phyloP scores from a whole-genome alignment of 2,797 vertebrate genomes.

The Sitta carolinensis region DNA sequence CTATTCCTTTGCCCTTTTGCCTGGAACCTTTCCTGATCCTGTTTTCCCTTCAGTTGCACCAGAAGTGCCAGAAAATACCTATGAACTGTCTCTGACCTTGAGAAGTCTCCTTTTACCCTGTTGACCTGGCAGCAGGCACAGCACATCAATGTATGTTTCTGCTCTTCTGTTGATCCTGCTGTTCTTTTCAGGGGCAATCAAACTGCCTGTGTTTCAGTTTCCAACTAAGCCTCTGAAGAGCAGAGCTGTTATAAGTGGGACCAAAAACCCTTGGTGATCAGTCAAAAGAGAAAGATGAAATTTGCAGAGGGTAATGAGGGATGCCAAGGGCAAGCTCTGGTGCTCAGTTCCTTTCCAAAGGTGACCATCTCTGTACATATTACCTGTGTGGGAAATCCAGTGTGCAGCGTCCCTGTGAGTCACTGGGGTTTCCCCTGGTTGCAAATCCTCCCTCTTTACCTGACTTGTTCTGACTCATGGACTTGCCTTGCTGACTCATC shows the following conservation, averaged over 20 bases:
- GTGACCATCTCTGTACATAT: background rate
- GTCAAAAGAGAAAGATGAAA: background rate
- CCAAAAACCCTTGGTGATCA: background rate
- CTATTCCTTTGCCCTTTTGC: background rate
- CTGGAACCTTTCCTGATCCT: background rate
- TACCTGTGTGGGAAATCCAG: background rate
- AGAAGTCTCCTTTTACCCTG: background rate
- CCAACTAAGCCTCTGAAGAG: background rate
- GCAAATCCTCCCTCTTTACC: background rate
- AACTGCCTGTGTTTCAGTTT: background rate
- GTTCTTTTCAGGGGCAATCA: background rate
- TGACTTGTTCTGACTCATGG: background rate
- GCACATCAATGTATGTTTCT: background rate
- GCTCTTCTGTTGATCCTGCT: background rate
- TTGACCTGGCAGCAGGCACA: background rate
- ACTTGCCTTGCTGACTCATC: background rate
- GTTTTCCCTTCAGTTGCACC: background rate
- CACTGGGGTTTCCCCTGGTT: background rate
- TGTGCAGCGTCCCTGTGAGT: background rate
- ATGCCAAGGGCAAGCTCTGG: background rate
- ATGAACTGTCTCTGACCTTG: constrained; percentile 18
- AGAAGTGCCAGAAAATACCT: background rate
- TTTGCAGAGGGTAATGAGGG: background rate
- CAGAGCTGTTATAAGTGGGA: background rate
- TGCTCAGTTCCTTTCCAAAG: background rate